Percentiles rank a stretch among this genome's conserved stretches.
Conservation (phyloP, 2,113 vertebrate species). For the Catharus bicknelli region DNA sequence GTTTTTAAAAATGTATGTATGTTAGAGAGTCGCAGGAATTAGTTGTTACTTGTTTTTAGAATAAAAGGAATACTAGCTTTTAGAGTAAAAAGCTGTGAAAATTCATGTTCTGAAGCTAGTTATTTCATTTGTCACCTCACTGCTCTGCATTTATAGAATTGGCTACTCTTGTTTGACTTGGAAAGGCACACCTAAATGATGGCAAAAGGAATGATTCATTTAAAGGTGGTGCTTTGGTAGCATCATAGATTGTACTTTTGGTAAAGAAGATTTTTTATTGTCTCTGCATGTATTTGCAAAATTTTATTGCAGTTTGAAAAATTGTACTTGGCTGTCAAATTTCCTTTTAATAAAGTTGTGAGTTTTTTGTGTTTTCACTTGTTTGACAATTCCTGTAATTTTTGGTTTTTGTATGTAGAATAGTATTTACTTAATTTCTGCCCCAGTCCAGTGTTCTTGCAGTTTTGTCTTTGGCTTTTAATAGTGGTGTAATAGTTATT, state of each 20-base stretch:
- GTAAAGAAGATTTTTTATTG: background rate
- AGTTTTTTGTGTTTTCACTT: background rate
- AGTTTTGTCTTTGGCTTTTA: background rate
- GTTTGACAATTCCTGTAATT: background rate
- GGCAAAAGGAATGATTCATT: background rate
- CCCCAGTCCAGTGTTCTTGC: background rate
- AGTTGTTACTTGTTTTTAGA: background rate
- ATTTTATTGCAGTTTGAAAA: background rate
- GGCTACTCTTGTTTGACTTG: background rate
- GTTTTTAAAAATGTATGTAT: fast-evolving
- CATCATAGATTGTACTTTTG: background rate
- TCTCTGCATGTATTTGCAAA: background rate
- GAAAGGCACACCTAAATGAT: background rate
- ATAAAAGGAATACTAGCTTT: background rate
- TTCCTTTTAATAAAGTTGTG: background rate
- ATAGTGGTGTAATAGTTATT: background rate
- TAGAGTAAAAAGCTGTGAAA: background rate
- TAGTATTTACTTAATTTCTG: background rate
- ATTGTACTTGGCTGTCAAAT: background rate
- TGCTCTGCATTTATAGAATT: background rate
- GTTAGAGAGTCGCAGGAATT: background rate
- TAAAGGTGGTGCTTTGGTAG: background rate
- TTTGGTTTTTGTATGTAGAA: background rate
- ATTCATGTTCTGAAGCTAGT: background rate
- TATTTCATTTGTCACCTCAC: background rate